phyloP scores from a whole-genome alignment of 30 jellyfish, hydroid and myxozoan genomes.

The Haliclystus octoradiatus region DNA sequence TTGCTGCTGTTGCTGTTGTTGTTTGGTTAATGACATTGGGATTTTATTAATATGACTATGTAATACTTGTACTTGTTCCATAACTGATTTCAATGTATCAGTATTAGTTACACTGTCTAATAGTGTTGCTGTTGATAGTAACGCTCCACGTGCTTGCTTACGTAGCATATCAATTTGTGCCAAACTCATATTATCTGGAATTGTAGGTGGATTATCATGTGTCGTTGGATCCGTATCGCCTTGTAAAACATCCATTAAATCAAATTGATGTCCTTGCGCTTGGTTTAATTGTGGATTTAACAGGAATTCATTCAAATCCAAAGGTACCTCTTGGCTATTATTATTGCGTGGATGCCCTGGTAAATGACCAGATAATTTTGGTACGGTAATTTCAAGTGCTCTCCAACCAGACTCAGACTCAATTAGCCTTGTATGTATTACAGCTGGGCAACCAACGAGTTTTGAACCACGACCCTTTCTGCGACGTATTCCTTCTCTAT shows the following conservation, averaged over 20 bases:
- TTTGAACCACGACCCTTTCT: conserved; percentile 94
- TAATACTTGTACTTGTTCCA: conserved; percentile 40
- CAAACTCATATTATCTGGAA: conserved; percentile 1
- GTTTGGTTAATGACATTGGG: background rate
- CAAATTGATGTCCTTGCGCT: conserved; percentile 23
- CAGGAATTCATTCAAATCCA: conserved; percentile 29
- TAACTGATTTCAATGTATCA: conserved; percentile 41
- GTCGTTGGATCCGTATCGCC: conserved; percentile 4
- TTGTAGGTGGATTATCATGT: conserved; percentile 1
- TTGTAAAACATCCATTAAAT: conserved; percentile 21
- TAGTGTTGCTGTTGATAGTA: conserved; percentile 51
- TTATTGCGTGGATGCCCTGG: conserved; percentile 86
- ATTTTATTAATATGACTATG: conserved; percentile 12
- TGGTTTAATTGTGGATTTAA: conserved; percentile 35
- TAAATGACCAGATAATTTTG: conserved; percentile 83
- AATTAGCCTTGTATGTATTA: conserved; percentile 84
- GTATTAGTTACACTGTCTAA: conserved; percentile 39
- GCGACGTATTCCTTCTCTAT: conserved; percentile 72
- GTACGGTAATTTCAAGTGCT: conserved; percentile 88
- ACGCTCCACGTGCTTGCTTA: conserved; percentile 34
- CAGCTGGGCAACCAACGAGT: conserved; percentile 95
- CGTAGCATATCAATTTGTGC: conserved; percentile 1
- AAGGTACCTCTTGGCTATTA: conserved; percentile 15
- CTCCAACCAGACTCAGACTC: conserved; percentile 93
- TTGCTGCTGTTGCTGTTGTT: too few species aligned